Conservation (phyloP, 1,140 invertebrate genomes). For the Drosophila teissieri region DNA sequence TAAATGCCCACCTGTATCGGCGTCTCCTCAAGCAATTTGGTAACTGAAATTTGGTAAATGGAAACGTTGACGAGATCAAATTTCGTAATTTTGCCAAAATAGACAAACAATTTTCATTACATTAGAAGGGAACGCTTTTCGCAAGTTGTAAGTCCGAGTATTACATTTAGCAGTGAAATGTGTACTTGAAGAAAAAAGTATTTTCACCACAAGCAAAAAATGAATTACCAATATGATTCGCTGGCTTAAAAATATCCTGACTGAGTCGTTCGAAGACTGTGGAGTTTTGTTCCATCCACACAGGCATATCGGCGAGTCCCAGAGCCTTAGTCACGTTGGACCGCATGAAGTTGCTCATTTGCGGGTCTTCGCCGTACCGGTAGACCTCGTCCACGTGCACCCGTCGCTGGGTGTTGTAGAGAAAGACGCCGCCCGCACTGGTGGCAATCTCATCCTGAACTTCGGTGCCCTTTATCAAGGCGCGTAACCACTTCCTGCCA, state of each 20-base stretch:
- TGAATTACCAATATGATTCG: constrained; percentile 87
- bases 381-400: constrained; percentile 58
- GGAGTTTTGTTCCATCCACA: constrained; percentile 87
- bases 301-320: constrained; percentile 86
- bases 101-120: too few relatives aligned
- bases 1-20: constrained; percentile 73
- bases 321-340: constrained; percentile 88
- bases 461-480: constrained; percentile 70
- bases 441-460: constrained; percentile 45
- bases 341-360: constrained; percentile 89
- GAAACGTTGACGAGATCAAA: not conserved
- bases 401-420: constrained; percentile 62
- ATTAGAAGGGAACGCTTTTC: too few relatives aligned
- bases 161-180: too few relatives aligned
- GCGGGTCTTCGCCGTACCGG: constrained; percentile 69
- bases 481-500: constrained; percentile 85
- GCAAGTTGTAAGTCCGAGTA: too few relatives aligned
- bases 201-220: not conserved
- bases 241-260: constrained; percentile 93
- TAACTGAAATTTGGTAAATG: constrained; percentile 86
- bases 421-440: constrained; percentile 50
- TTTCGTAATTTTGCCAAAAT: too few relatives aligned
- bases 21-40: constrained; percentile 88
- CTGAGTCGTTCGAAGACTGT: constrained; percentile 88
- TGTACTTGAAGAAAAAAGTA: too few relatives aligned